Evolutionary conservation across 2,113 vertebrate species (phyloP), one percentile per base, ranked within the genome.

Genomic region (Gavia stellata): DNA sequence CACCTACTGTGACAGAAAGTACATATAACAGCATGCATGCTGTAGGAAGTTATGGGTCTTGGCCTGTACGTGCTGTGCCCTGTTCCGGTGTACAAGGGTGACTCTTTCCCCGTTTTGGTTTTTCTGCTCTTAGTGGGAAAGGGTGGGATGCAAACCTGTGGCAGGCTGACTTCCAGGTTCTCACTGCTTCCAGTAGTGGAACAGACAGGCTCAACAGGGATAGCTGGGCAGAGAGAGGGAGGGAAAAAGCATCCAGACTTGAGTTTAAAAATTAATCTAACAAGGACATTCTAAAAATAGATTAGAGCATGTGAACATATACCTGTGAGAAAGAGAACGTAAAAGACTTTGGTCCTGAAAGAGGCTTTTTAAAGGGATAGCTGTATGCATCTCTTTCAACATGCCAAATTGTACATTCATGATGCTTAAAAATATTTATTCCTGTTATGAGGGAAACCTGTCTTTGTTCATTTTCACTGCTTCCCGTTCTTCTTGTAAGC

Each of bases 241-340:
- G 24, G 45, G 68, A n/a, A 80, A 75, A 80, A 92, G 71, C 90
- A 58, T 77, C 53, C 79, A 88, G 88, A 50, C 38, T 21, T 0
- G 0, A 87, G 81, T 92, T 95, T 92, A 95, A 94, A 91, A 90
- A 94, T 94, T 93, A 92, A 96, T 88, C 74, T 77, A 33, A 24
- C 74, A 95, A 82, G 71, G 92, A 62, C 92, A 28, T 65, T 91
- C 82, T 90, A 92, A 92, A 96, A 96, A 87, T 93, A 91, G 81
- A 38, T 61, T 23, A 18, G 29, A 75, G 25, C 50, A 50, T 62
- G 63, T 70, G 83, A 94, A 80, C 10, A 2, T 61, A 38, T 19
- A 82, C 34, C 40, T 95, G 42, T 86, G 56, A 82, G 55, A 75
- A 45, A 93, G 33, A 81, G 53, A 84, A 61, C 0, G 0, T 86